These are phyloP conservation scores for Gastrophryne carolinensis DNA, from an alignment of 2,797 vertebrate genomes.

Conservation along the genomic window DNA sequence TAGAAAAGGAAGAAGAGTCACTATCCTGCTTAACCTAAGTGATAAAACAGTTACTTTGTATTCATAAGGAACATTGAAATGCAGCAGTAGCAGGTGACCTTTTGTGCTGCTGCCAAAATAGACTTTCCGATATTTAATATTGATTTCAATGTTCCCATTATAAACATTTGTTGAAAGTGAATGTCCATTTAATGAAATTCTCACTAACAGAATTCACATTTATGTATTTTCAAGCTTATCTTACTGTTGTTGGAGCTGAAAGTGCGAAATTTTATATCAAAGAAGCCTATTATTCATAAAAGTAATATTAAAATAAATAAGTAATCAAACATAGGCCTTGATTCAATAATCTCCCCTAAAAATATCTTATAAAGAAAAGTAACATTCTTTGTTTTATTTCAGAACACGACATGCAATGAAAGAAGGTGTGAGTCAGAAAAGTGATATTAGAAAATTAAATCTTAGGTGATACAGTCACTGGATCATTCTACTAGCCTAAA, in stretches of 20 bases:
- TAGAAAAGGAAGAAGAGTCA: not conserved
- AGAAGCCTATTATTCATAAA: not conserved
- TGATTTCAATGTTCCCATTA: slow-evolving; percentile 29
- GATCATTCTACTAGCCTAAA: too few relatives aligned
- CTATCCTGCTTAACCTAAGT: not conserved
- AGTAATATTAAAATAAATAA: not conserved
- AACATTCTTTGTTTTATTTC: too few relatives aligned
- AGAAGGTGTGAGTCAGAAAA: too few relatives aligned
- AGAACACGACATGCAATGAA: too few relatives aligned
- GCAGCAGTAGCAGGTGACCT: not conserved
- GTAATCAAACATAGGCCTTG: not conserved
- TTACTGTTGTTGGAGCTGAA: not conserved
- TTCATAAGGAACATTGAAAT: not conserved
- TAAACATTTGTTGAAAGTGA: slow-evolving; percentile 1
- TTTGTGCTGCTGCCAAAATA: slow-evolving; percentile 5
- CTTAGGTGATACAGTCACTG: too few relatives aligned
- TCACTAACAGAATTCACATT: not conserved
- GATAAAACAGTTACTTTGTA: not conserved
- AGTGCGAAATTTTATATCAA: not conserved
- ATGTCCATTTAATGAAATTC: slow-evolving; percentile 6
- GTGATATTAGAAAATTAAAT: too few relatives aligned
- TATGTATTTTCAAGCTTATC: not conserved
- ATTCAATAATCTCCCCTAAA: too few relatives aligned
- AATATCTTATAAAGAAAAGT: too few relatives aligned
- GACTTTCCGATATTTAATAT: slow-evolving; percentile 26